Percentiles rank a stretch among this genome's conserved stretches.
Evolutionary conservation across 2,797 vertebrate species (phyloP).

Genomic region (Scyliorhinus canicula): DNA sequence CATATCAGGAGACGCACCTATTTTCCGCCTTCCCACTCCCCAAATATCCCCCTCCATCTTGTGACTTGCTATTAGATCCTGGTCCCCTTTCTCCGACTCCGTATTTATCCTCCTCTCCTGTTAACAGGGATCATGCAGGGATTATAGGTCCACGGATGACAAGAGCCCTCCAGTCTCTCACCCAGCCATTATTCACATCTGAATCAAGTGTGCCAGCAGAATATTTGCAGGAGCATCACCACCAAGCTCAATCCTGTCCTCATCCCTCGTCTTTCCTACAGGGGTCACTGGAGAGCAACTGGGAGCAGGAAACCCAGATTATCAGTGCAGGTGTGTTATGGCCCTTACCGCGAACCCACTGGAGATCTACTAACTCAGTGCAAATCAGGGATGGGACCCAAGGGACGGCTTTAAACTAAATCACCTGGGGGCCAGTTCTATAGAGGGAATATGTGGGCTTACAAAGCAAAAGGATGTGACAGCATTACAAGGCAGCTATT

Average conservation of each 20-base stretch:
- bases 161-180: background rate
- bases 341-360: background rate
- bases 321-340: background rate
- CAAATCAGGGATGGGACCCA: background rate
- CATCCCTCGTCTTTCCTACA: background rate
- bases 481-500: no score
- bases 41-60: background rate
- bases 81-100: background rate
- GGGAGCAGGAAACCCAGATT: background rate
- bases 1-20: background rate
- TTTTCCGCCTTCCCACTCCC: background rate
- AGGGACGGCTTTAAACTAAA: no score
- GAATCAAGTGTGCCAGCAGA: background rate
- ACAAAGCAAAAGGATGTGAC: no score
- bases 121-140: background rate
- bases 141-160: background rate
- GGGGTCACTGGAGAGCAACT: background rate
- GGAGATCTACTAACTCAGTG: background rate
- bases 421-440: no score
- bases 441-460: no score
- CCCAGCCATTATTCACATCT: background rate
- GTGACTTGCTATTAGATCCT: background rate
- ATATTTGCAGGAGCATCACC: background rate
- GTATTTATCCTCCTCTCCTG: background rate
- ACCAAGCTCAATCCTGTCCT: background rate